phyloP scores from a whole-genome alignment of 2,888 invertebrate genomes.

The Agonopterix alstromeriana region DNA sequence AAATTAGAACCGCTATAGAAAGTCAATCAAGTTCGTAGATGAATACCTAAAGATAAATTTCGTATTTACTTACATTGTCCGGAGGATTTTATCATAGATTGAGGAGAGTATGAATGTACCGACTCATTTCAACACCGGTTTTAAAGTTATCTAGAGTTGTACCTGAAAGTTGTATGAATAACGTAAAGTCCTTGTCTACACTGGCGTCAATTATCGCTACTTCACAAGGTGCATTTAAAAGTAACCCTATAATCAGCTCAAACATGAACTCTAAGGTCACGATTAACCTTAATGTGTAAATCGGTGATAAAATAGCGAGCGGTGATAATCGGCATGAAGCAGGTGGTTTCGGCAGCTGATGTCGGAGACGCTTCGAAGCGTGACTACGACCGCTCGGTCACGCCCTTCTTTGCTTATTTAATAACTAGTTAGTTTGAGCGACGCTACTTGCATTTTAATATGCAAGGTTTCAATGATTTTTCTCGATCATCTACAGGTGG shows the following conservation, averaged over 20 bases:
- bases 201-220: too few species aligned
- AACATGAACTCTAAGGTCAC: too few species aligned
- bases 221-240: too few species aligned
- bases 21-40: constrained; percentile 58
- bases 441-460: constrained; percentile 2
- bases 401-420: constrained; percentile 28
- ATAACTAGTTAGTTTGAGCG: constrained; percentile 2
- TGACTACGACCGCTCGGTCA: constrained; percentile 37
- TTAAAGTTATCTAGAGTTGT: too few species aligned
- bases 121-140: background rate
- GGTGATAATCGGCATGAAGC: constrained; percentile 8
- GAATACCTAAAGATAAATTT: constrained; percentile 20
- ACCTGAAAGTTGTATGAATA: too few species aligned
- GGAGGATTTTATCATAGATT: background rate
- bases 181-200: too few species aligned
- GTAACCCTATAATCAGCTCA: too few species aligned
- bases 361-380: constrained; percentile 20
- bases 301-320: background rate
- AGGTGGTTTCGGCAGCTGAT: constrained; percentile 27
- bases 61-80: constrained; percentile 20
- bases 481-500: too few species aligned
- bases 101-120: background rate
- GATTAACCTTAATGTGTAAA: too few species aligned
- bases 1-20: constrained; percentile 62
- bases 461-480: background rate